Evolutionary conservation across 1,140 invertebrate species (phyloP).

Genomic region (Papilio dardanus): DNA sequence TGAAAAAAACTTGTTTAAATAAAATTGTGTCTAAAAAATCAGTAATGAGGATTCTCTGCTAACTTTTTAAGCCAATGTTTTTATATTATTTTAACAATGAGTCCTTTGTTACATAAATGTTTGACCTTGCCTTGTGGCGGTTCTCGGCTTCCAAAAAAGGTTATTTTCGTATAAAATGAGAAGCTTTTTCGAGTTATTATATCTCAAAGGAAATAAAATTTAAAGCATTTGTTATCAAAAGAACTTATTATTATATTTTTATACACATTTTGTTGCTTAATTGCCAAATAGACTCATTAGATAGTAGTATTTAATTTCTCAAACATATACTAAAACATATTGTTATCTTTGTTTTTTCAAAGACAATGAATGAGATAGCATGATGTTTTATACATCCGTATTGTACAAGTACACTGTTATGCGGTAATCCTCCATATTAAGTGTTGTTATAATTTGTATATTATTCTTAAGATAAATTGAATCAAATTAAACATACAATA

Average conservation of each 20-base stretch:
- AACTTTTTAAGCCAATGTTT: conserved; percentile 9
- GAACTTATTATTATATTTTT: background rate
- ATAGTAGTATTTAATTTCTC: no score
- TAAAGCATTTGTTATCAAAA: background rate
- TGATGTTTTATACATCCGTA: no score
- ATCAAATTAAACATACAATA: background rate
- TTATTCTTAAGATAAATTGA: background rate
- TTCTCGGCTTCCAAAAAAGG: background rate
- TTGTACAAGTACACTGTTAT: no score
- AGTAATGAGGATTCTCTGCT: background rate
- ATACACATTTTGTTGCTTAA: background rate
- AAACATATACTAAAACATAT: no score
- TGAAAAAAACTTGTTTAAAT: background rate
- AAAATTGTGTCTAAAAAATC: conserved; percentile 13
- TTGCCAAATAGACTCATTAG: no score
- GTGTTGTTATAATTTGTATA: no score
- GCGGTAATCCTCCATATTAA: no score
- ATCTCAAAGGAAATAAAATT: background rate
- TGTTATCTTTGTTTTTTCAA: no score
- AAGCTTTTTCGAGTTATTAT: conserved; percentile 1
- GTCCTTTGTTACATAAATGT: conserved; percentile 21
- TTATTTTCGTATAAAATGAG: conserved; percentile 5
- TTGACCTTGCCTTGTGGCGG: conserved; percentile 9
- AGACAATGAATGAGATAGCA: no score
- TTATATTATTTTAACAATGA: conserved; percentile 13